phyloP scores from a whole-genome alignment of 2,888 invertebrate species.

The Mimas tiliae region DNA sequence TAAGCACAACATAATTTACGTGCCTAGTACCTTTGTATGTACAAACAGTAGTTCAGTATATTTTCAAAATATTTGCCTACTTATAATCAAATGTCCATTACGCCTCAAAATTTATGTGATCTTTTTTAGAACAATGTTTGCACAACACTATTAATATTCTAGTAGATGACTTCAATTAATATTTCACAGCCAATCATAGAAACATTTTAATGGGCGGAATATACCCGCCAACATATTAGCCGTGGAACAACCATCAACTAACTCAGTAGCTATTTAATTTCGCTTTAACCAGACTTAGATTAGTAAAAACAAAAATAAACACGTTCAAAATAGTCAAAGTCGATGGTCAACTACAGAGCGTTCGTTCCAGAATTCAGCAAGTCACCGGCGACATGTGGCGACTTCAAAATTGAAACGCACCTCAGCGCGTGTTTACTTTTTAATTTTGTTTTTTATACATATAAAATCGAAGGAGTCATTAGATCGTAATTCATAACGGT shows the following conservation, averaged over 20 bases:
- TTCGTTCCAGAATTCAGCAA: slow-evolving; percentile 53
- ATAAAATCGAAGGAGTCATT: slow-evolving; percentile 69
- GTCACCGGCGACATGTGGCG: slow-evolving; percentile 80
- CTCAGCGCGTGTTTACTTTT: slow-evolving; percentile 67
- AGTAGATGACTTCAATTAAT: slow-evolving; percentile 14
- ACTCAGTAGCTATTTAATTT: slow-evolving; percentile 12
- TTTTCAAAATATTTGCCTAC: no score
- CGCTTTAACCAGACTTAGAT: not conserved
- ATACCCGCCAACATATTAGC: not conserved
- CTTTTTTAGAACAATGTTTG: not conserved
- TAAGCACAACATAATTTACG: no score
- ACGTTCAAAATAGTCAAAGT: slow-evolving; percentile 14
- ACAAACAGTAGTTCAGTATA: no score
- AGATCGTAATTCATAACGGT: slow-evolving; percentile 80
- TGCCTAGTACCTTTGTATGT: no score
- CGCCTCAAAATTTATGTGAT: not conserved
- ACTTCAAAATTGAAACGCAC: slow-evolving; percentile 70
- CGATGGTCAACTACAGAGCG: slow-evolving; percentile 29
- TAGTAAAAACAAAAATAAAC: slow-evolving; percentile 17
- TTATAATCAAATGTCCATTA: not conserved
- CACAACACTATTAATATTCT: not conserved
- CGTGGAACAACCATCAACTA: slow-evolving; percentile 7
- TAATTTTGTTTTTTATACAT: slow-evolving; percentile 55
- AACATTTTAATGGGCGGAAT: slow-evolving; percentile 5
- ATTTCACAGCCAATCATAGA: slow-evolving; percentile 32